Base-by-base conservation (phyloP, 1,140 invertebrate species). In the Eumaeus atala region DNA sequence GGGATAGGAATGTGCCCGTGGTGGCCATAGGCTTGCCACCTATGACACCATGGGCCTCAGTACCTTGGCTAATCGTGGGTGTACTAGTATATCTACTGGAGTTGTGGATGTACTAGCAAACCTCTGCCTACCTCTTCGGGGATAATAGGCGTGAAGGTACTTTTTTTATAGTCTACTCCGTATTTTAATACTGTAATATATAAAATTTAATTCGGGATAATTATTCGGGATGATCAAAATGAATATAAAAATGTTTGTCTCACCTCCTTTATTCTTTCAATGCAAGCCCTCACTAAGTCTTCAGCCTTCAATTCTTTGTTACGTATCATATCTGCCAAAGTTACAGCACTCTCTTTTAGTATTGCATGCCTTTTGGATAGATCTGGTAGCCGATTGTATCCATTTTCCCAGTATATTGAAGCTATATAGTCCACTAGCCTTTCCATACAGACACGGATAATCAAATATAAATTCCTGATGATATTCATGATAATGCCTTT, bases 221-320 rank as follows among this genome's bases (percentile, higher is more conserved):
- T 28, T 28, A 28, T 6, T 40, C n/a, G 10, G 37, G 7, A 9
- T 40, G 37, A 5, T 5, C 7, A 44, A 17, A 17, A 47, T 17
- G 18, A n/a, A 18, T 10, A 17, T 47, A 47, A 14, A 47, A 9
- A 10, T 47, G 48, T 16, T 28, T 40, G 9, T 69, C 77, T 74
- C 59, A 96, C 92, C 73, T 92, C 89, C 67, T 93, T 91, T 54
- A 96, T 96, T 66, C 96, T 89, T 47, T 93, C 90, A 58, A 96
- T 94, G 72, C 92, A 96, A 7, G 91, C 87, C 55, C 86, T 88
- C 0, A 97, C 93, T 9, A 97, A 90, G 64, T 92, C 89, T 70
- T 92, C 92, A 36, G 91, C 90, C 34, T 89, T 91, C 34, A 94
- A 54, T 72, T 92, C 74, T 51, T 88, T 89, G 36, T 89, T 89